Evolutionary conservation across 2,797 vertebrate species (phyloP), one percentile per base, ranked within the genome.

Genomic region (Pristis pectinata): DNA sequence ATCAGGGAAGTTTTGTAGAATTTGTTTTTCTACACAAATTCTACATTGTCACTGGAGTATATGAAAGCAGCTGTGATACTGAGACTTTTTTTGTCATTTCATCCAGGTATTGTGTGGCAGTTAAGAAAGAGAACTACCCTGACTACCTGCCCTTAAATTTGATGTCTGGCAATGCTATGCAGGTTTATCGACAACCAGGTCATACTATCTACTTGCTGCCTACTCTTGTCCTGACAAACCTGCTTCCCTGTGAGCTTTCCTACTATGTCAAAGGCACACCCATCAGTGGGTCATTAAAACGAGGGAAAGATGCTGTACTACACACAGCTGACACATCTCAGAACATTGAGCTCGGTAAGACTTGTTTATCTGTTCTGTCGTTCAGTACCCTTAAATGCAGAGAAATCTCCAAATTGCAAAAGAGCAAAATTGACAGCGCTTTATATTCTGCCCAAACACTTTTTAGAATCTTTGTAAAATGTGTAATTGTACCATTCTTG

Each of bases 41-140:
- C 77, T 19, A 37, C 19, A 37, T 37, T 89, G 30, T 61, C 15
- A 3, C 89, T 37, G 59, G 27, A n/a, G 19, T 89, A 59, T n/a
- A 61, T 34, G 8, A 22, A 41, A 64, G 59, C 10, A 37, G n/a
- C 34, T 64, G 34, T 19, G 61, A 19, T 95, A 64, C 41, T 96
- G 95, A 1, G 0, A 94, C 82, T 53, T 27, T 94, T 94, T 95
- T 11, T 96, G 4, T 96, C 94, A 94, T 94, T 95, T 41, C 95
- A 96, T 59, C 13, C 95, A 98, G 99, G 97, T 99, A 99, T 96
- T 99, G 98, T 94, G 99, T 99, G 95, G 98, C 99, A 85, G 98
- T 99, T 95, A 99, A 99, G 96, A 99, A 99, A 95, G 99, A 99
- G 95, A 98, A 98, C 95, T 99, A 99, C 74, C 99, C 99, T 0